phyloP scores from a whole-genome alignment of 2,888 invertebrate genomes.

The Pollenia griseotomentosa region DNA sequence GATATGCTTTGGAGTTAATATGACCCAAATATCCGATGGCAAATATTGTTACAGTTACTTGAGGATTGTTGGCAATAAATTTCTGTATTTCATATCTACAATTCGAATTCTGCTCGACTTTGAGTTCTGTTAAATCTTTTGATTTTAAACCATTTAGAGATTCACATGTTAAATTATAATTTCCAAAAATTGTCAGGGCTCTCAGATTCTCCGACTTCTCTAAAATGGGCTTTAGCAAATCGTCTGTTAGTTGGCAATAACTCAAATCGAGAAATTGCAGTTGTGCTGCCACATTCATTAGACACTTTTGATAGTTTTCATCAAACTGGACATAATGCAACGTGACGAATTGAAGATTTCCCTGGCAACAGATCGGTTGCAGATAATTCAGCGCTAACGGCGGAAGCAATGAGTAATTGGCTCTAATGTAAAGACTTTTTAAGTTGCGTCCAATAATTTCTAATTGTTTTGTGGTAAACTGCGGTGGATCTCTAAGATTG shows the following conservation, averaged over 20 bases:
- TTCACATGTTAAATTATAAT: constrained; percentile 67
- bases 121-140: constrained; percentile 47
- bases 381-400: constrained; percentile 55
- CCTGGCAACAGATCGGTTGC: constrained; percentile 63
- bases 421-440: constrained; percentile 64
- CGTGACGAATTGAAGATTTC: constrained; percentile 45
- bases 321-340: constrained; percentile 71
- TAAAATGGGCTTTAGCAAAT: constrained; percentile 64
- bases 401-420: constrained; percentile 65
- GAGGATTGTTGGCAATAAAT: constrained; percentile 41
- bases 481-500: constrained; percentile 63
- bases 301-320: constrained; percentile 49
- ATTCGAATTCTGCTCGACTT: constrained; percentile 68
- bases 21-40: constrained; percentile 48
- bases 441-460: constrained; percentile 67
- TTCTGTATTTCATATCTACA: constrained; percentile 59
- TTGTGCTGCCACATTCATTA: constrained; percentile 50
- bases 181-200: constrained; percentile 66
- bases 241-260: constrained; percentile 71
- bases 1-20: constrained; percentile 18
- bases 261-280: constrained; percentile 65
- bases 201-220: constrained; percentile 55
- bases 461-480: constrained; percentile 61
- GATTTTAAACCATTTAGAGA: constrained; percentile 51
- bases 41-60: constrained; percentile 39